Conservation (phyloP, 2,888 invertebrate genomes). For the Cryptocephalus moraei region DNA sequence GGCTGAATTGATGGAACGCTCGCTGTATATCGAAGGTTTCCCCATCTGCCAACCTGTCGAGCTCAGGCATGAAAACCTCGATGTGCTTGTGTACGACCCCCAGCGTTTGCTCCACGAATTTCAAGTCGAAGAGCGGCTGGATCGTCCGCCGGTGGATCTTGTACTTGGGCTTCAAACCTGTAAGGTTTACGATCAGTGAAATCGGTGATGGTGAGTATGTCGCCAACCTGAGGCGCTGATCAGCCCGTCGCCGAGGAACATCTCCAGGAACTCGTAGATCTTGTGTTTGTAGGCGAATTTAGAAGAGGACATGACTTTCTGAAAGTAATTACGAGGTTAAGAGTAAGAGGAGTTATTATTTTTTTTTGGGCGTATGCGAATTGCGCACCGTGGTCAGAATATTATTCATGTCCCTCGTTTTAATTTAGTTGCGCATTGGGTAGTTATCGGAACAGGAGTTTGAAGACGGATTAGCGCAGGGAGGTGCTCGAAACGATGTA, state of each 20-base stretch:
- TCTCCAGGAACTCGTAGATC: slow-evolving; percentile 18
- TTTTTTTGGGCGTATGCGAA: no score
- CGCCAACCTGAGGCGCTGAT: slow-evolving; percentile 18
- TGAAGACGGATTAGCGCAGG: no score
- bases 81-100: slow-evolving; percentile 12
- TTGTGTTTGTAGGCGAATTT: slow-evolving; percentile 21
- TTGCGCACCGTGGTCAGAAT: no score
- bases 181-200: no score
- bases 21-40: slow-evolving; percentile 15
- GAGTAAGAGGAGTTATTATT: no score
- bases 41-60: slow-evolving; percentile 11
- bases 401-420: no score
- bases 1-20: slow-evolving; percentile 15
- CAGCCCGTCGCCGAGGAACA: slow-evolving; percentile 18
- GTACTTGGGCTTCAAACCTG: slow-evolving; percentile 9
- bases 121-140: slow-evolving; percentile 19
- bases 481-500: no score
- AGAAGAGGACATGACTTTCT: slow-evolving; percentile 22
- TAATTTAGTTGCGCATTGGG: no score
- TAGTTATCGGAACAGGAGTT: no score
- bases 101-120: slow-evolving; percentile 13
- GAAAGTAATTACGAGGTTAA: no score
- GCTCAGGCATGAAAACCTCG: slow-evolving; percentile 14
- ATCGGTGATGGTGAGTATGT: no score
- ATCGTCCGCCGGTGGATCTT: slow-evolving; percentile 18